These are phyloP conservation scores for Caenorhabditis tropicalis DNA, from an alignment of 1,140 invertebrate genomes.

Conservation along the genomic window DNA sequence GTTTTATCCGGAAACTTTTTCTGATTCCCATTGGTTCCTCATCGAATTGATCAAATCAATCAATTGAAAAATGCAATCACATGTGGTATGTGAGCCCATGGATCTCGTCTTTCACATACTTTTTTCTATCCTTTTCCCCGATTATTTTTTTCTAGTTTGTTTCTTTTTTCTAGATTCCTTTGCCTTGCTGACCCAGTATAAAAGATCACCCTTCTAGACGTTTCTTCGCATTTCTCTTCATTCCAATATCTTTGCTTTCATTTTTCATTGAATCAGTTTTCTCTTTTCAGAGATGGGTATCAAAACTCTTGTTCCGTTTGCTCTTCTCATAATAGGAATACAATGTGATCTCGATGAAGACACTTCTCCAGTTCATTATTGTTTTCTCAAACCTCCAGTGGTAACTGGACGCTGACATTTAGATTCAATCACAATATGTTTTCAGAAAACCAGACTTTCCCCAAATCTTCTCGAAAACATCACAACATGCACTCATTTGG, in stretches of 20 bases:
- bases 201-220: background rate
- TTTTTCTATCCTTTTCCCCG: background rate
- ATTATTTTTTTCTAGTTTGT: background rate
- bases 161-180: background rate
- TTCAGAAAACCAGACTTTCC: background rate
- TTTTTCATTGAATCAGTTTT: background rate
- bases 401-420: no score
- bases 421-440: no score
- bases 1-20: no score
- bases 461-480: slow-evolving; percentile 1
- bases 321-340: background rate
- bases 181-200: background rate
- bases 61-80: background rate
- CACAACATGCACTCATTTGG: background rate
- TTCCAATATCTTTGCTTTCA: background rate
- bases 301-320: background rate
- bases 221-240: background rate
- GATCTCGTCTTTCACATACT: background rate
- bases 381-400: background rate
- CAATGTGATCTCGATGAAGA: background rate
- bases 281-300: background rate
- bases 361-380: background rate
- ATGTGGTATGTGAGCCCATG: background rate
- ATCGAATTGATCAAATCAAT: background rate
- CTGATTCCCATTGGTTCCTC: background rate